phyloP scores from a whole-genome alignment of 2,113 vertebrate species.

The Eupsittula cactorum region DNA sequence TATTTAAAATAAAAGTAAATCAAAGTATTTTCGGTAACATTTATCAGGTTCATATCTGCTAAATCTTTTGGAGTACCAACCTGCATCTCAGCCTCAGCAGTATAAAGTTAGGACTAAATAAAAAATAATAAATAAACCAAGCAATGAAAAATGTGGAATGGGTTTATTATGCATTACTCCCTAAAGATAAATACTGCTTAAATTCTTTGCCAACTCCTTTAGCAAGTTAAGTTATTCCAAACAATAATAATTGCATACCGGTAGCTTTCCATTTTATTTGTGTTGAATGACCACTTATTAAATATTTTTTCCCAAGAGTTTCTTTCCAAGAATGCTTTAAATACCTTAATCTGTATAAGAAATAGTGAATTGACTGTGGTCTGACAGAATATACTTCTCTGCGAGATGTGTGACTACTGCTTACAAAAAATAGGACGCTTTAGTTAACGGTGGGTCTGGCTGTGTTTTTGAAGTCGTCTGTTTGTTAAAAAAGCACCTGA shows the following conservation, averaged over 20 bases:
- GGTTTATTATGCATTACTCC: conserved; percentile 4
- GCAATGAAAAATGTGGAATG: background rate
- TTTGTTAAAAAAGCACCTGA: background rate
- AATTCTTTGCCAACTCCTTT: conserved; percentile 2
- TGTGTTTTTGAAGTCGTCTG: background rate
- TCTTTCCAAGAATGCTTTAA: background rate
- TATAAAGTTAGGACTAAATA: background rate
- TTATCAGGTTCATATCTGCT: background rate
- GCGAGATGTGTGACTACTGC: background rate
- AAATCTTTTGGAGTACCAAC: background rate
- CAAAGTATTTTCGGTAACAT: background rate
- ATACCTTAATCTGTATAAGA: background rate
- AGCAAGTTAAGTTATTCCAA: conserved; percentile 22
- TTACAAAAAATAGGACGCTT: background rate
- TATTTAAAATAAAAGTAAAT: background rate
- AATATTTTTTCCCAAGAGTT: background rate
- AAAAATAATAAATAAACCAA: background rate
- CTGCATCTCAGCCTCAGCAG: background rate
- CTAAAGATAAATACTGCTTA: conserved; percentile 26
- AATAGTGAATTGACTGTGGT: background rate
- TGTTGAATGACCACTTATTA: background rate
- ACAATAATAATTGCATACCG: background rate
- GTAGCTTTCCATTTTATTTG: conserved; percentile 3
- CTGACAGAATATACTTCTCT: background rate
- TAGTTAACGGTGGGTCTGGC: accelerated